A percentile compares a stretch with the other conserved stretches of the same genome.
Evolutionary conservation across 2,888 invertebrate species (phyloP).

Genomic region (Drosophila hamatofila): DNA sequence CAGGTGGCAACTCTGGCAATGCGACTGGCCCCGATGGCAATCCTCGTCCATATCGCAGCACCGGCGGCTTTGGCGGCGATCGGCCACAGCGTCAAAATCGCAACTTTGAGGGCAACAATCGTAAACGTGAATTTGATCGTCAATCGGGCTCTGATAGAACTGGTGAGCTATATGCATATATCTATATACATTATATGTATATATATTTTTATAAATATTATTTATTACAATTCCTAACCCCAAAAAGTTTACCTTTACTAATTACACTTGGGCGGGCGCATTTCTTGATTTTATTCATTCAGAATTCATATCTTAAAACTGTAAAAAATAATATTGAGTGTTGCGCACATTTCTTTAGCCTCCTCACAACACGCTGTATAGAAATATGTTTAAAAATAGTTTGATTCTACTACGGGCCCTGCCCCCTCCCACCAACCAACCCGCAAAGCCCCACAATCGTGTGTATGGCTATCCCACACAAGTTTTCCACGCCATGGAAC

Average conservation of each 20-base stretch:
- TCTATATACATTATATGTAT: not conserved
- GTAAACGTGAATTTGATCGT: constrained; percentile 96
- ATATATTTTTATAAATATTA: no score
- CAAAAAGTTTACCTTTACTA: constrained; percentile 11
- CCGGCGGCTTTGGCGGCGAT: constrained; percentile 53
- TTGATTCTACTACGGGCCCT: constrained; percentile 44
- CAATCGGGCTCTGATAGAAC: constrained; percentile 98
- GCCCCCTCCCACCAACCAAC: not conserved
- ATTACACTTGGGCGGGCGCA: not conserved
- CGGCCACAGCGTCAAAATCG: constrained; percentile 83
- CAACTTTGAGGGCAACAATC: constrained; percentile 84
- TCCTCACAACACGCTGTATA: constrained; percentile 44
- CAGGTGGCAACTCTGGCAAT: constrained; percentile 71
- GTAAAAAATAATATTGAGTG: constrained; percentile 12
- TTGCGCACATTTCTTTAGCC: constrained; percentile 47
- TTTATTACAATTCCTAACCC: constrained; percentile 18
- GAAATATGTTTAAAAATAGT: constrained; percentile 74
- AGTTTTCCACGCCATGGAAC: constrained; percentile 55
- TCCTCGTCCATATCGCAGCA: constrained; percentile 63
- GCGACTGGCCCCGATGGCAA: constrained; percentile 48
- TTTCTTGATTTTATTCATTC: constrained; percentile 1
- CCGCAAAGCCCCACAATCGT: not conserved
- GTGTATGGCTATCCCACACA: constrained; percentile 40
- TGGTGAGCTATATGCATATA: constrained; percentile 86
- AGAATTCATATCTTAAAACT: constrained; percentile 28